These are phyloP conservation scores for Batillaria attramentaria DNA, from an alignment of 1,140 invertebrate genomes.

Conservation along the genomic window DNA sequence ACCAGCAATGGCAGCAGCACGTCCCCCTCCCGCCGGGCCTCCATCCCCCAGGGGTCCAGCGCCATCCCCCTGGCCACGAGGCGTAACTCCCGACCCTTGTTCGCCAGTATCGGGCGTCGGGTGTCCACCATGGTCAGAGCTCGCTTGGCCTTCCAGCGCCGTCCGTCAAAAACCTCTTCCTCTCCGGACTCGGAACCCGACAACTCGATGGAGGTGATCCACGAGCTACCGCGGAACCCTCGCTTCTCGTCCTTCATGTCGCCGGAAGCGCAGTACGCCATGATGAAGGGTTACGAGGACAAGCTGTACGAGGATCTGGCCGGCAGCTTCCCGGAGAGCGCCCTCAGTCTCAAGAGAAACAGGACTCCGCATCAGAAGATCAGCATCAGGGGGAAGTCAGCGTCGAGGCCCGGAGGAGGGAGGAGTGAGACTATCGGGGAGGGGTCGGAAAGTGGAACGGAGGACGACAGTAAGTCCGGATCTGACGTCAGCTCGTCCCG, in stretches of 20 bases:
- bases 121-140: constrained; percentile 30
- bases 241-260: constrained; percentile 63
- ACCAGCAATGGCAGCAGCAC: not conserved
- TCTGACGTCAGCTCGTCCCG: not conserved
- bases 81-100: not conserved
- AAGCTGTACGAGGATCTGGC: constrained; percentile 52
- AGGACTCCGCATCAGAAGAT: constrained; percentile 47
- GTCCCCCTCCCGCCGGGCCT: not conserved
- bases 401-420: not conserved
- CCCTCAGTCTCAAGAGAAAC: constrained; percentile 47
- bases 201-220: constrained; percentile 44
- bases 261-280: constrained; percentile 62
- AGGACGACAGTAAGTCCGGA: not conserved
- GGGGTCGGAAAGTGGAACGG: not conserved
- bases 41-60: not conserved
- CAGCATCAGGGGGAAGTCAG: not conserved
- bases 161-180: not conserved
- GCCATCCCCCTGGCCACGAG: not conserved
- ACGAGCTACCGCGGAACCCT: constrained; percentile 58
- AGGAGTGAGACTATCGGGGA: constrained; percentile 5
- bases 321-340: constrained; percentile 45
- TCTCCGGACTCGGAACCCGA: not conserved
- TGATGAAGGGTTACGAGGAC: constrained; percentile 68
- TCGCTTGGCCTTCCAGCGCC: constrained; percentile 21
- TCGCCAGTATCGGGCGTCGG: constrained; percentile 17